Conservation (phyloP, 2,888 invertebrate species). For the Pherbina coryleti region DNA sequence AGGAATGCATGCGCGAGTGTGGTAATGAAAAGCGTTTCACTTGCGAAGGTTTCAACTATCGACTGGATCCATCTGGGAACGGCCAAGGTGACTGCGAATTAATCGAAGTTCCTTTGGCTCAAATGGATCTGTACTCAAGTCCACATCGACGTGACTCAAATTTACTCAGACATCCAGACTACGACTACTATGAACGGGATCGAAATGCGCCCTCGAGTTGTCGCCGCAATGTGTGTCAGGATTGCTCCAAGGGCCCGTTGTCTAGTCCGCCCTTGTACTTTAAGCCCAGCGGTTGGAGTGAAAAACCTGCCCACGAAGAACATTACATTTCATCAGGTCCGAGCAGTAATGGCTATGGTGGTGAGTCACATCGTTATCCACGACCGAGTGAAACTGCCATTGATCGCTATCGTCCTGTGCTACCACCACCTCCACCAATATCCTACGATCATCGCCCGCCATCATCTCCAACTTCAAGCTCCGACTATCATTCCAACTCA, state of each 20-base stretch:
- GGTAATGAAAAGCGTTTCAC: conserved; percentile 80
- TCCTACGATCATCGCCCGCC: conserved; percentile 61
- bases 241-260: conserved; percentile 63
- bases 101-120: conserved; percentile 78
- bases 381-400: conserved; percentile 59
- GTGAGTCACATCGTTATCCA: conserved; percentile 58
- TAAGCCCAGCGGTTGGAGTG: conserved; percentile 60
- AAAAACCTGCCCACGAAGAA: conserved; percentile 52
- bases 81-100: conserved; percentile 84
- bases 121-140: conserved; percentile 75
- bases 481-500: conserved; percentile 61
- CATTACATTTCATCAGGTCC: conserved; percentile 52
- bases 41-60: conserved; percentile 88
- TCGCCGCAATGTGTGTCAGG: conserved; percentile 64
- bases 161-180: conserved; percentile 73
- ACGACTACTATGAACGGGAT: conserved; percentile 85
- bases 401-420: conserved; percentile 62
- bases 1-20: conserved; percentile 83
- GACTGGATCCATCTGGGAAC: conserved; percentile 79
- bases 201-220: conserved; percentile 79
- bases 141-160: conserved; percentile 71
- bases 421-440: conserved; percentile 57
- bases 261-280: conserved; percentile 60
- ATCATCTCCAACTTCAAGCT: conserved; percentile 48
- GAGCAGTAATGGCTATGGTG: conserved; percentile 51